These are phyloP conservation scores for Mythimna impura DNA, from an alignment of 2,888 invertebrate species.

Conservation along the genomic window DNA sequence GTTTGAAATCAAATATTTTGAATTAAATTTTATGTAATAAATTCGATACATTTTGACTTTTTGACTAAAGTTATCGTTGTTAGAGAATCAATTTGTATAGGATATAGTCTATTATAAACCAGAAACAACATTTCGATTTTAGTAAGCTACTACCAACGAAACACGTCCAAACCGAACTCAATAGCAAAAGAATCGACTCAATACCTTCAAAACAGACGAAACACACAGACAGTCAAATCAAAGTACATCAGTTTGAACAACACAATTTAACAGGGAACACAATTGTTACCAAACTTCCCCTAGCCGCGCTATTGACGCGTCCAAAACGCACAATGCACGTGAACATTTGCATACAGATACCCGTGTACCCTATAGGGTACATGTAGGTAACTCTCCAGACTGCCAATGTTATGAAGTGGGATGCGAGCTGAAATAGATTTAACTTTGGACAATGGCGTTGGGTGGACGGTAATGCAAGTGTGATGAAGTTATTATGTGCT, in stretches of 20 bases:
- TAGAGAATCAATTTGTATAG: too few species aligned
- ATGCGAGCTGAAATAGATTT: slow-evolving; percentile 49
- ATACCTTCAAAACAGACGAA: slow-evolving; percentile 55
- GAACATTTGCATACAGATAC: slow-evolving; percentile 81
- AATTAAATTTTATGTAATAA: too few species aligned
- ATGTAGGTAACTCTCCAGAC: slow-evolving; percentile 37
- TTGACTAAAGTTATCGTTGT: too few species aligned
- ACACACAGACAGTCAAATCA: slow-evolving; percentile 50
- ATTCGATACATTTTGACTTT: too few species aligned
- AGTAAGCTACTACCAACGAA: not conserved
- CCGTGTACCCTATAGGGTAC: slow-evolving; percentile 40
- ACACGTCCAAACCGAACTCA: not conserved
- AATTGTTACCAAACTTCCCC: slow-evolving; percentile 76
- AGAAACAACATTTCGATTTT: not conserved
- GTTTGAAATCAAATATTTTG: too few species aligned
- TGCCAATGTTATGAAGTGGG: slow-evolving; percentile 51
- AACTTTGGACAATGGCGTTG: slow-evolving; percentile 39
- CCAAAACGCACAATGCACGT: slow-evolving; percentile 77
- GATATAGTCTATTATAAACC: too few species aligned
- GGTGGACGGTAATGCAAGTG: not conserved
- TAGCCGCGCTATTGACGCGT: slow-evolving; percentile 69
- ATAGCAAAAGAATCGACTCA: slow-evolving; percentile 10
- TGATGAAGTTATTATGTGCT: not conserved
- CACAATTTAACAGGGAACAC: slow-evolving; percentile 78
- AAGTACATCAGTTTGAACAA: slow-evolving; percentile 66